Evolutionary conservation across 2,797 vertebrate genomes (phyloP).

Genomic region (Xiphorhynchus erythropygius): DNA sequence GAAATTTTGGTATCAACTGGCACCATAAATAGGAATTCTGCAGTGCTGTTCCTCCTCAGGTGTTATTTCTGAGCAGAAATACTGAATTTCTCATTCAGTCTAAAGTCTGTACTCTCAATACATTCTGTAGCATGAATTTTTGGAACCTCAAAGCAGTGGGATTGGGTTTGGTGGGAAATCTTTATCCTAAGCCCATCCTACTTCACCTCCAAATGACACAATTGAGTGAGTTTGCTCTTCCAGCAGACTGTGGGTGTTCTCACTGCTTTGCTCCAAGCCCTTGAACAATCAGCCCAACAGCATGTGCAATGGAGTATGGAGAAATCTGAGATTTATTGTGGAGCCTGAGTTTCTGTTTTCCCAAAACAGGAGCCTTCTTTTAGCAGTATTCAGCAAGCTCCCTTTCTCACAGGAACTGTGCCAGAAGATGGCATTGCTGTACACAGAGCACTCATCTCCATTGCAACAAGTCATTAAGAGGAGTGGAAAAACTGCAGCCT

Average conservation of each 20-base stretch:
- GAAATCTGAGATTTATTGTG: slow-evolving; percentile 28
- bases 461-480: slow-evolving; percentile 57
- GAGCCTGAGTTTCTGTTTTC: neutral
- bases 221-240: neutral
- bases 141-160: fast-evolving
- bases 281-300: neutral
- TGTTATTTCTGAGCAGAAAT: neutral
- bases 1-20: no score
- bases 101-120: neutral
- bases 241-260: neutral
- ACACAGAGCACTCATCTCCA: slow-evolving; percentile 38
- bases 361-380: slow-evolving; percentile 34
- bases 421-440: slow-evolving; percentile 73
- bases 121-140: fast-evolving
- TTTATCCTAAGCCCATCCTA: neutral
- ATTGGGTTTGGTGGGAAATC: neutral
- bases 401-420: slow-evolving; percentile 68
- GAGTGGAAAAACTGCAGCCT: slow-evolving; percentile 46
- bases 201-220: neutral
- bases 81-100: neutral
- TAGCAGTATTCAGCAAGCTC: slow-evolving; percentile 25
- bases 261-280: neutral
- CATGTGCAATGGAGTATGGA: neutral
- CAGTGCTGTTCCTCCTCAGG: neutral
- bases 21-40: neutral